phyloP scores from a whole-genome alignment of 23 tunicate genomes.

The Ciona savignyi region DNA sequence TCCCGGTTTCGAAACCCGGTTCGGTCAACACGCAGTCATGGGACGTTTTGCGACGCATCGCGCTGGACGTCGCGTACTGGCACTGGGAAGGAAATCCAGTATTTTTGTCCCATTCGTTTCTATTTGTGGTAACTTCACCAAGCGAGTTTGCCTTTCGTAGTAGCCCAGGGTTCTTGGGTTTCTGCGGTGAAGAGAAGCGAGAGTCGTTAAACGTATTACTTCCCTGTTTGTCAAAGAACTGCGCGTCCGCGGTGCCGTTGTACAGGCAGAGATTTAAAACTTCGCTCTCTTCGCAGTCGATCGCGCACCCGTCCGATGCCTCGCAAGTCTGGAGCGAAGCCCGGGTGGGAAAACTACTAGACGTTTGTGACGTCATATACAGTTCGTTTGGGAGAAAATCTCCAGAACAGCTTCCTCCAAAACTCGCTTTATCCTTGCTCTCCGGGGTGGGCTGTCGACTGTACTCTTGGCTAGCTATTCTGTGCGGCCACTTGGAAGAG shows the following conservation, averaged over 20 bases:
- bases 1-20: not conserved
- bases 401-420: not conserved
- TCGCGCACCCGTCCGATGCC: not conserved
- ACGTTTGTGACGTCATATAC: not conserved
- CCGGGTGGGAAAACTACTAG: not conserved
- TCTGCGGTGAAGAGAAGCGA: not conserved
- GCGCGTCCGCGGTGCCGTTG: not conserved
- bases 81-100: not conserved
- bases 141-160: not conserved
- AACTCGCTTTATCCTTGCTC: not conserved
- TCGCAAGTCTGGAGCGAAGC: not conserved
- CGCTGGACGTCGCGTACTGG: not conserved
- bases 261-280: not conserved
- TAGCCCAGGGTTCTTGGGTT: not conserved
- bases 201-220: not conserved
- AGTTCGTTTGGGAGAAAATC: not conserved
- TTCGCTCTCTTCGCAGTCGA: not conserved
- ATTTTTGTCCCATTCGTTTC: not conserved
- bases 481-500: not conserved
- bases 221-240: not conserved
- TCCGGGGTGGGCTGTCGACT: not conserved
- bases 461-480: not conserved
- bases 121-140: not conserved
- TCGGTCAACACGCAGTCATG: not conserved
- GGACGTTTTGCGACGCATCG: not conserved